Percentiles rank a stretch among this genome's conserved stretches.
These are phyloP conservation scores for Drosophila mimetica DNA, from an alignment of 2,888 invertebrate genomes.

Conservation along the genomic window DNA sequence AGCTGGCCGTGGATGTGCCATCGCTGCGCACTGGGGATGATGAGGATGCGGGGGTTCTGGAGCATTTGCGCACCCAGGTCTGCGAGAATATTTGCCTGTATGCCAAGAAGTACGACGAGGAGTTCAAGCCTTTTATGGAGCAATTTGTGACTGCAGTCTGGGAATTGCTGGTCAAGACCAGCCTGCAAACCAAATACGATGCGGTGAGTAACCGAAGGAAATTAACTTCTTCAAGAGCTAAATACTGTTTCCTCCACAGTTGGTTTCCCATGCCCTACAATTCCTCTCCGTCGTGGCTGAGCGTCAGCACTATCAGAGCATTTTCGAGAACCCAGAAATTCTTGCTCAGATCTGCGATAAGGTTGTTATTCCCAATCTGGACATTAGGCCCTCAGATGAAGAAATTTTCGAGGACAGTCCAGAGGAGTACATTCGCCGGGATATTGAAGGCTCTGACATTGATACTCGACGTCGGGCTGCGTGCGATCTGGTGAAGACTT, in stretches of 20 bases:
- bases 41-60: constrained; percentile 94
- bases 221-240: neutral
- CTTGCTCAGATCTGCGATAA: constrained; percentile 97
- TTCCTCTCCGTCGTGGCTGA: constrained; percentile 98
- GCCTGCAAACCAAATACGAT: constrained; percentile 95
- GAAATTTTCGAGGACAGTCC: constrained; percentile 99
- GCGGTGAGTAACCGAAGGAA: constrained; percentile 86
- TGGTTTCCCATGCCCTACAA: constrained; percentile 97
- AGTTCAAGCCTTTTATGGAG: constrained; percentile 95
- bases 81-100: constrained; percentile 98
- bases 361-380: constrained; percentile 99
- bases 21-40: constrained; percentile 91
- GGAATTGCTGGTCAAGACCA: constrained; percentile 94
- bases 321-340: constrained; percentile 95
- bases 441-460: constrained; percentile 99
- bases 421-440: constrained; percentile 97
- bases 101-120: constrained; percentile 99
- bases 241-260: constrained; percentile 85
- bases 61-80: constrained; percentile 96
- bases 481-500: constrained; percentile 97
- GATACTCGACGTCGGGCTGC: constrained; percentile 98
- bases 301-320: constrained; percentile 92
- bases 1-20: constrained; percentile 92
- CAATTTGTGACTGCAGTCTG: constrained; percentile 97
- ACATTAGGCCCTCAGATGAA: constrained; percentile 96